Base-by-base conservation (phyloP, 1,140 invertebrate species). In the Leguminivora glycinivorella region DNA sequence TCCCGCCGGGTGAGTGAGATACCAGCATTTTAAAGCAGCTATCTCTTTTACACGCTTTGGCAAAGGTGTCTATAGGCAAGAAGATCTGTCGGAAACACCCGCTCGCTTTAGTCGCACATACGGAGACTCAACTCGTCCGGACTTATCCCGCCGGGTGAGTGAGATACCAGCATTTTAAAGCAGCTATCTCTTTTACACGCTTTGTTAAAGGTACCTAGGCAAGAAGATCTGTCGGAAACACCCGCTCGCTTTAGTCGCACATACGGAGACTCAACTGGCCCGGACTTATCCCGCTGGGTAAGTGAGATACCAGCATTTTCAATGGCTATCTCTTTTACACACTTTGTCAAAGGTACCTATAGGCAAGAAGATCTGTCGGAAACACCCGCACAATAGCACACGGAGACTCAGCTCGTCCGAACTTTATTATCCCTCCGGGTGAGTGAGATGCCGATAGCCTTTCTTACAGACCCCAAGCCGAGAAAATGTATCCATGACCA, bases 221-320 rank as follows among this genome's bases (percentile, higher is more conserved):
- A 98, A 98, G 85, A 98, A 98, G 83, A 93, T 98, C 19, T 98
- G 97, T 83, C 92, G 97, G 1, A 97, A 98, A 76, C 97, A 98
- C 79, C 96, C 98, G 0, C 87, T 96, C 0, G 95, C 95, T 0
- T 92, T 97, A 0, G 92, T 97, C 0, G 95, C 96, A 0, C 97
- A 98, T 84, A 97, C 97, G 0, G 96, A 98, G 80, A 97, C 95
- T 0, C 97, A 98, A 80, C 92, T 98, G 2, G 96, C 98, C 82
- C 92, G 97, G 72, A 97, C 96, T 0, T 98, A 98, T 92, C 97
- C 97, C 1, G 97, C 97, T 4, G 97, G 96, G 72, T 92, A 60
- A 82, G 82, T 72, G 1, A 0, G 56, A 0, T 3, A 31, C 7
- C 29, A 31, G 3, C 29, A 31, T 31, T 31, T n/a, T n/a, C n/a